Percentiles rank a stretch among this genome's conserved stretches.
Evolutionary conservation across 2,888 invertebrate species (phyloP).

Genomic region (Onchidella celtica): DNA sequence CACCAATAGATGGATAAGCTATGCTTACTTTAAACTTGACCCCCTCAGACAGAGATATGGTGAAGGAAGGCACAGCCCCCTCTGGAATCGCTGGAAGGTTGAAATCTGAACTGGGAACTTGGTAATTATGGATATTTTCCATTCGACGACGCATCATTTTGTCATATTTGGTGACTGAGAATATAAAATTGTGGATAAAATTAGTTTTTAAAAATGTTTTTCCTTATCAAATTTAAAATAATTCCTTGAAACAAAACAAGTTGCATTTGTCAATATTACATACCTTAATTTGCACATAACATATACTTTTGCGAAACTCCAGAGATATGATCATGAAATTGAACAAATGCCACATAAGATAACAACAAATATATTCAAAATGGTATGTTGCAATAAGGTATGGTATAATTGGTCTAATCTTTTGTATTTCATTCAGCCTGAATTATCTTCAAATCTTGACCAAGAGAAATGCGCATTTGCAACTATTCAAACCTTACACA

Average conservation of each 20-base stretch:
- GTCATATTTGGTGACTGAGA: conserved; percentile 77
- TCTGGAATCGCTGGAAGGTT: conserved; percentile 75
- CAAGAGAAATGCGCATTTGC: background rate
- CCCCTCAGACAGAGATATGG: conserved; percentile 76
- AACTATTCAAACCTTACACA: background rate
- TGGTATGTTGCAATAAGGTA: no score
- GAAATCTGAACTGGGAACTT: conserved; percentile 72
- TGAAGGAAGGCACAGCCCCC: conserved; percentile 73
- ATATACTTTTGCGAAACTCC: no score
- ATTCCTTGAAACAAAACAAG: background rate
- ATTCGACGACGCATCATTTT: conserved; percentile 72
- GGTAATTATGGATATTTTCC: conserved; percentile 74
- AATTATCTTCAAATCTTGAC: no score
- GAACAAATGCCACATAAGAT: no score
- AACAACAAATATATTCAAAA: no score
- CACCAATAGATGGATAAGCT: no score
- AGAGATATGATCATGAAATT: no score
- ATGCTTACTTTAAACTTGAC: conserved; percentile 73
- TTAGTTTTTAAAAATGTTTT: background rate
- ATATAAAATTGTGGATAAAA: background rate
- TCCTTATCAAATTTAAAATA: background rate
- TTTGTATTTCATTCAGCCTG: background rate
- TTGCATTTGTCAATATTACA: background rate
- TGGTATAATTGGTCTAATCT: no score
- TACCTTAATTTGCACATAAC: background rate